Evolutionary conservation across 2,888 invertebrate genomes (phyloP).

Genomic region (Drosophila colorata): DNA sequence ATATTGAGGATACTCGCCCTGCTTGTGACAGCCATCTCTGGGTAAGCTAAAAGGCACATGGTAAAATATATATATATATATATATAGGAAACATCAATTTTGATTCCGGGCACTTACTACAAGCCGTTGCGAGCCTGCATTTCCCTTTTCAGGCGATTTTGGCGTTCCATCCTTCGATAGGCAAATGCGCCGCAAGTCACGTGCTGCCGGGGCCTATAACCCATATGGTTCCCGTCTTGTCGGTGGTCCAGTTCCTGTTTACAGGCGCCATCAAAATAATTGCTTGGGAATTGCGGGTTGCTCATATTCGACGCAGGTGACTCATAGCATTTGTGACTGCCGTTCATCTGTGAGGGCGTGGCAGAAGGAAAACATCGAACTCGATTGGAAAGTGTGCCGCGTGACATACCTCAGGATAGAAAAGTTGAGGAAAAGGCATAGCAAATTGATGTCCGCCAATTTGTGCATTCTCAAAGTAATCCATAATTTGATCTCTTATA

Average conservation of each 20-base stretch:
- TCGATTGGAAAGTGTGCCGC: not conserved
- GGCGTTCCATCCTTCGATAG: not conserved
- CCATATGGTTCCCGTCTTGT: not conserved
- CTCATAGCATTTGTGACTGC: not conserved
- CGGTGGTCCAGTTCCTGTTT: not conserved
- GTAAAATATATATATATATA: too few species aligned
- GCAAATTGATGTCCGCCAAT: constrained; percentile 3
- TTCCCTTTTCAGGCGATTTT: constrained; percentile 25
- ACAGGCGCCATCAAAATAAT: constrained; percentile 1
- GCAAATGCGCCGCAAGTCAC: not conserved
- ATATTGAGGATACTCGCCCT: not conserved
- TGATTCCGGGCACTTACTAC: constrained; percentile 23
- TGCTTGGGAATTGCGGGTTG: not conserved
- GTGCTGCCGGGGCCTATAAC: not conserved
- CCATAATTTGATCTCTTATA: constrained; percentile 4
- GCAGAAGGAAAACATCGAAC: not conserved
- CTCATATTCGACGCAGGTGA: not conserved
- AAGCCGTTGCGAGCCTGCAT: constrained; percentile 47
- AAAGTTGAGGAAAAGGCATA: constrained; percentile 12
- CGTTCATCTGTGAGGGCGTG: not conserved
- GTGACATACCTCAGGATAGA: constrained; percentile 8
- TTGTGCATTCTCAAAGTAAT: constrained; percentile 17
- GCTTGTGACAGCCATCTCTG: not conserved
- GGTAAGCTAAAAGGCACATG: not conserved
- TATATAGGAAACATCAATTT: too few species aligned